phyloP scores from a whole-genome alignment of 2,888 invertebrate species.

The Sclerodermus sp. region DNA sequence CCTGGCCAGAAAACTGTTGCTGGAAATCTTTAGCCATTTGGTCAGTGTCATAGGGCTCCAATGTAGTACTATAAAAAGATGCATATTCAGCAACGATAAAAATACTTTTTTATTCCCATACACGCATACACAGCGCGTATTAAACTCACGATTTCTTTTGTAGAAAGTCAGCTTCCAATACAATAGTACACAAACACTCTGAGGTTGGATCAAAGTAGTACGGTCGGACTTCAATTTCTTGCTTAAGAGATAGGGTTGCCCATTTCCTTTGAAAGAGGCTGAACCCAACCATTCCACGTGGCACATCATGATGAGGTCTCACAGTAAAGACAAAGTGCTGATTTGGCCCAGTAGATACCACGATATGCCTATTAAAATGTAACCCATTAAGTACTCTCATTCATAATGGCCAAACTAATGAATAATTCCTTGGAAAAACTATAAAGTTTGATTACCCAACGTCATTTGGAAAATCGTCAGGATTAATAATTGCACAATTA shows the following conservation, averaged over 20 bases:
- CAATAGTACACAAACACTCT: conserved; percentile 82
- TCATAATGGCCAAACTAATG: no score
- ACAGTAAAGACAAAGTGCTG: conserved; percentile 85
- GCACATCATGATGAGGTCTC: conserved; percentile 72
- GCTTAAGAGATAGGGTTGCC: conserved; percentile 91
- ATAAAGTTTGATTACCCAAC: conserved; percentile 66
- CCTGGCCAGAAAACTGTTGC: conserved; percentile 84
- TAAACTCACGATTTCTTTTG: conserved; percentile 93
- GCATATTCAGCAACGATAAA: not conserved
- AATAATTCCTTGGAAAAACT: no score
- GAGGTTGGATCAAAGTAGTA: conserved; percentile 72
- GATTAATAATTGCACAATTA: conserved; percentile 89
- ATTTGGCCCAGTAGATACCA: conserved; percentile 77
- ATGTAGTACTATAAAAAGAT: conserved; percentile 69
- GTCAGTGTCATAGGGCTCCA: conserved; percentile 93
- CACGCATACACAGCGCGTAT: no score
- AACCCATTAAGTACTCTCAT: no score
- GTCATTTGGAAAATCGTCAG: conserved; percentile 79
- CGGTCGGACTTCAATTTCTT: conserved; percentile 84
- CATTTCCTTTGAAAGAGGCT: conserved; percentile 94
- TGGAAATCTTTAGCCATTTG: conserved; percentile 94
- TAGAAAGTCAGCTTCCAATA: conserved; percentile 90
- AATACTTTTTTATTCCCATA: conserved; percentile 3
- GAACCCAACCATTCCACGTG: conserved; percentile 85
- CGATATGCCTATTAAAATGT: conserved; percentile 69